phyloP scores from a whole-genome alignment of 1,140 invertebrate species.

The Fopius arisanus region DNA sequence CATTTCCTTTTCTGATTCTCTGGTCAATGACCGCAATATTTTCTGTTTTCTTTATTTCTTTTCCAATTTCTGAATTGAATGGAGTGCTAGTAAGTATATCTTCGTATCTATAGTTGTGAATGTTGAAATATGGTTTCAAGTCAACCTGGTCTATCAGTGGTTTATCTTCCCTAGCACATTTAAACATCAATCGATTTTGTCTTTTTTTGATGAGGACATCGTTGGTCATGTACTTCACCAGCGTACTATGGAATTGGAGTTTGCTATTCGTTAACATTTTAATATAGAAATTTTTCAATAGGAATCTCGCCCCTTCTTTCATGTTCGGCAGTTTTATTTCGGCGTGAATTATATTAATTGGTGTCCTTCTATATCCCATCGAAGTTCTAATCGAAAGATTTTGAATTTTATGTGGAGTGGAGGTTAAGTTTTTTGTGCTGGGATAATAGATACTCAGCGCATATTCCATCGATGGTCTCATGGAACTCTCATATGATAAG shows the following conservation, averaged over 20 bases:
- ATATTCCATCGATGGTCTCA: constrained; percentile 26
- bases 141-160: background rate
- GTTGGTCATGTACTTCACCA: background rate
- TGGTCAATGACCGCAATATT: background rate
- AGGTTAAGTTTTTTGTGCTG: background rate
- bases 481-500: constrained; percentile 18
- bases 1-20: background rate
- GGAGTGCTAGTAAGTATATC: background rate
- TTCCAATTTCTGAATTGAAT: background rate
- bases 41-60: background rate
- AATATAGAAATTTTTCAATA: background rate
- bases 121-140: background rate
- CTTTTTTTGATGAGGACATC: background rate
- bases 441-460: background rate
- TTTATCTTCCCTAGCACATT: background rate
- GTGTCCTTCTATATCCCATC: background rate
- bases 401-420: background rate
- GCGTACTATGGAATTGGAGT: background rate
- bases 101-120: background rate
- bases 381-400: background rate
- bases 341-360: background rate
- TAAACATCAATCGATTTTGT: background rate
- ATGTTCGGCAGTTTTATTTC: background rate
- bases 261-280: background rate
- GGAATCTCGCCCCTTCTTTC: background rate